Conservation (phyloP, 2,113 vertebrate genomes). For the Sylvilagus bachmani region DNA sequence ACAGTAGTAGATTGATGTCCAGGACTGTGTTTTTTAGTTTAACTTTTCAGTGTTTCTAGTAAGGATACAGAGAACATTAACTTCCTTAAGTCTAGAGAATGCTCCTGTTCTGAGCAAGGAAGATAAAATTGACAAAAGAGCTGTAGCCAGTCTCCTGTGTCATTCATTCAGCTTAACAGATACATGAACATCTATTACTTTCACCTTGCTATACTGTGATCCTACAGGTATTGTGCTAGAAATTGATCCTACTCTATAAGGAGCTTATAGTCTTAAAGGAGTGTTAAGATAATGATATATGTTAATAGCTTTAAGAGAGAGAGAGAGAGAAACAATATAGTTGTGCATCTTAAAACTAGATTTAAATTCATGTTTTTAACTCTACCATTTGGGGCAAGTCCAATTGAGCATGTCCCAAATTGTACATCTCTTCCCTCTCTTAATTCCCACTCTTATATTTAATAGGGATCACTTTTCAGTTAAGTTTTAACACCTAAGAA, state of each 20-base stretch:
- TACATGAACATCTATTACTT: not conserved
- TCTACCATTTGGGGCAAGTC: no score
- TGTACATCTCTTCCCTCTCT: no score
- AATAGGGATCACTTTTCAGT: no score
- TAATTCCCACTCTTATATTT: no score
- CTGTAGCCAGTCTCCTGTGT: not conserved
- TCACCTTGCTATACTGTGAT: not conserved
- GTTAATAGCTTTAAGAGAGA: not conserved
- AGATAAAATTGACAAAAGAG: not conserved
- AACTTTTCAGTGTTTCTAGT: conserved; percentile 12
- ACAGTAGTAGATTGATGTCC: not conserved
- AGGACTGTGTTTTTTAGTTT: conserved; percentile 5
- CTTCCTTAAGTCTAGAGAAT: not conserved
- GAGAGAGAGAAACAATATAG: not conserved
- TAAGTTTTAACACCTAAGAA: no score
- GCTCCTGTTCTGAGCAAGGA: not conserved
- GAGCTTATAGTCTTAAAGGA: conserved; percentile 8
- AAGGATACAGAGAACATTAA: not conserved
- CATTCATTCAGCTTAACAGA: not conserved
- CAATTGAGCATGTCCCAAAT: no score
- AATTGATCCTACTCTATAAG: not conserved
- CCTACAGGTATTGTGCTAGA: not conserved
- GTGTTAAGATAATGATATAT: not conserved
- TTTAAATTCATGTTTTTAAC: conserved; percentile 1
- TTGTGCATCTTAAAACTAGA: not conserved